These are phyloP conservation scores for Cettia cetti DNA, from an alignment of 2,113 vertebrate species.

Conservation along the genomic window DNA sequence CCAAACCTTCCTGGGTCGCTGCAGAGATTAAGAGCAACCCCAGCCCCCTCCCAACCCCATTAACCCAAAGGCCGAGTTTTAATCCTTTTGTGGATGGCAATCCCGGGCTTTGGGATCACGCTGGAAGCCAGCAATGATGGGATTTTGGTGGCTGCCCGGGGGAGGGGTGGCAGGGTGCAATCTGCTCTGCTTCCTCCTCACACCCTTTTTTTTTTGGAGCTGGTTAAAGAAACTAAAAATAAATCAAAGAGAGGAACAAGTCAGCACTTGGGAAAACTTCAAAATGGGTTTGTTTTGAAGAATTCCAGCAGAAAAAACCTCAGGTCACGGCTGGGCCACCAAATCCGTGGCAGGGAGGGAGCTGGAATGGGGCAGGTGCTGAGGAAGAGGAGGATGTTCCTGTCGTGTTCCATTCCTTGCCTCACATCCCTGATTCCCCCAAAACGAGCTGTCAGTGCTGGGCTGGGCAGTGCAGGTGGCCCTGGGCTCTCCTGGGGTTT, in stretches of 20 bases:
- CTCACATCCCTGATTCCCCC: not conserved
- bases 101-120: not conserved
- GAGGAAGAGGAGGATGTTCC: not conserved
- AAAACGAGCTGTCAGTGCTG: not conserved
- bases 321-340: fast-evolving
- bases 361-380: not conserved
- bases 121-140: not conserved
- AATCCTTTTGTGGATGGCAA: not conserved
- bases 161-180: not conserved
- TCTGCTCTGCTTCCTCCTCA: not conserved
- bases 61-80: not conserved
- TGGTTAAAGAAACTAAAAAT: not conserved
- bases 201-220: not conserved
- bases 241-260: not conserved
- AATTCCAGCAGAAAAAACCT: not conserved
- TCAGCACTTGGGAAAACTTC: fast-evolving
- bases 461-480: not conserved
- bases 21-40: not conserved
- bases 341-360: fast-evolving
- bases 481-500: not conserved
- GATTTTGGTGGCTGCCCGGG: not conserved
- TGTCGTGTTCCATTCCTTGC: fast-evolving
- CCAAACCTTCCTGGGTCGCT: not conserved
- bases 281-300: not conserved
- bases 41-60: not conserved